Conservation (phyloP, 2,797 vertebrate species). For the Molossus alvarezi region DNA sequence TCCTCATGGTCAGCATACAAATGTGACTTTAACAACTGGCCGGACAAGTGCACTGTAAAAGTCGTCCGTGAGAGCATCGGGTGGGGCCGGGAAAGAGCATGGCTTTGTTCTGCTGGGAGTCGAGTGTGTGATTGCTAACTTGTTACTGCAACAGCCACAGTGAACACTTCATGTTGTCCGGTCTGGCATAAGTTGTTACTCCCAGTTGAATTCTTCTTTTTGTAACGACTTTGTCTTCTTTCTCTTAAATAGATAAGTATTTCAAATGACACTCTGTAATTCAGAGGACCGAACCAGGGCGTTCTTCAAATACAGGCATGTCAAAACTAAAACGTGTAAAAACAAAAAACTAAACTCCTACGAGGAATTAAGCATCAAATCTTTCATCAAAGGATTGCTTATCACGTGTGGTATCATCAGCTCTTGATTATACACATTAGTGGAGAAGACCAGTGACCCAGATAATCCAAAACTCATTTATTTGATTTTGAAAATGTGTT, state of each 20-base stretch:
- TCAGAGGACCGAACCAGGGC: background rate
- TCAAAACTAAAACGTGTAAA: constrained; percentile 42
- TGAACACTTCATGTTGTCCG: background rate
- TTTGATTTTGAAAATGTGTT: constrained; percentile 55
- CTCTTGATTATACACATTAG: constrained; percentile 3
- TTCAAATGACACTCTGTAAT: constrained; percentile 69
- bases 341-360: constrained; percentile 48
- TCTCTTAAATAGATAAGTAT: constrained; percentile 57
- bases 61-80: background rate
- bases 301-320: constrained; percentile 56
- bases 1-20: constrained; percentile 75
- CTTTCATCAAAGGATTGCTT: constrained; percentile 55
- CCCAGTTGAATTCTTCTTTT: background rate
- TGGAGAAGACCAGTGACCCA: constrained; percentile 25
- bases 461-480: constrained; percentile 43
- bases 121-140: background rate
- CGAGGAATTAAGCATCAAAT: constrained; percentile 55
- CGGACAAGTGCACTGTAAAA: constrained; percentile 61
- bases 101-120: background rate
- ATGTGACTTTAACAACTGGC: constrained; percentile 68
- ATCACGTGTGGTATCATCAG: background rate
- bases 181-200: constrained; percentile 2
- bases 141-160: constrained; percentile 38
- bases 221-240: constrained; percentile 1
- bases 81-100: background rate